Conservation (phyloP, 2,888 invertebrate species). For the Stenolophus ochropezus region DNA sequence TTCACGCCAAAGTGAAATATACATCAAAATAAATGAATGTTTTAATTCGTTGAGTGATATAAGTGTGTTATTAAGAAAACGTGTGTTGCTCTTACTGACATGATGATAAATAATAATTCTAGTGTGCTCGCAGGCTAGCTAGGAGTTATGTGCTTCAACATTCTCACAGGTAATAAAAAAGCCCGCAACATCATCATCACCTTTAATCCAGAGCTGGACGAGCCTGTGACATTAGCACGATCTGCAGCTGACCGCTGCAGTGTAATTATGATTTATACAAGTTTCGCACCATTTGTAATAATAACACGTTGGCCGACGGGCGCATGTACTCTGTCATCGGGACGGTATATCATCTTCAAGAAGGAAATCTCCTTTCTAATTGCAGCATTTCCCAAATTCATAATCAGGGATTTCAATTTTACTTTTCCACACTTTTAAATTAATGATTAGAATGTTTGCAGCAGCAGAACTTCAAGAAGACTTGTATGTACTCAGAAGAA, state of each 20-base stretch:
- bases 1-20: constrained; percentile 46
- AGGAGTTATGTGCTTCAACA: constrained; percentile 35
- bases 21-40: constrained; percentile 51
- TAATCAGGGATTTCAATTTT: not conserved
- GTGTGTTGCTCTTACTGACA: constrained; percentile 47
- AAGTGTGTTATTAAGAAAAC: constrained; percentile 53
- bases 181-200: constrained; percentile 25
- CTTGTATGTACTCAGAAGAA: too few species aligned
- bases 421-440: not conserved
- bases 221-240: constrained; percentile 22
- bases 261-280: constrained; percentile 47
- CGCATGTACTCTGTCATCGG: constrained; percentile 35
- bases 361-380: not conserved
- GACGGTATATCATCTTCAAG: not conserved
- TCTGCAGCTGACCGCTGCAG: constrained; percentile 10
- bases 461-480: too few species aligned
- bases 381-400: not conserved
- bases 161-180: constrained; percentile 23
- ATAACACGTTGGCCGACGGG: constrained; percentile 25
- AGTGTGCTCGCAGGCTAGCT: not conserved
- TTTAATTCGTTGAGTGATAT: constrained; percentile 54
- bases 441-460: too few species aligned
- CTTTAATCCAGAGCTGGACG: constrained; percentile 13
- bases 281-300: constrained; percentile 43
- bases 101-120: constrained; percentile 54